Evolutionary conservation across 92 coral and sea anemone species (phyloP).

Genomic region (Phymanthus crucifer): DNA sequence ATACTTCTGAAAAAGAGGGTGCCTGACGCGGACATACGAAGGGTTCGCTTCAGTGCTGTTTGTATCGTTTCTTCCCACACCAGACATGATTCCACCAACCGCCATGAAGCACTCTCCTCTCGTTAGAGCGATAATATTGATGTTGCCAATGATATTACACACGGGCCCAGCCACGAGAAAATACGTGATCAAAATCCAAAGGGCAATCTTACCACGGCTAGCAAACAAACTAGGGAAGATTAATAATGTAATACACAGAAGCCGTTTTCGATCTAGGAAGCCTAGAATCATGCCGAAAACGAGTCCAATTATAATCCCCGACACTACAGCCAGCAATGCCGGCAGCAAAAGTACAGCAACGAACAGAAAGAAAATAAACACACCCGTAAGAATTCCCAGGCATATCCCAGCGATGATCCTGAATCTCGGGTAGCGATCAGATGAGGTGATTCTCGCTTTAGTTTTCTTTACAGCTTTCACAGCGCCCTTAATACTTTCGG

Average conservation of each 20-base stretch:
- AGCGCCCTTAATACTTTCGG: slow-evolving; percentile 79
- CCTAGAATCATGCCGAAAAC: slow-evolving; percentile 73
- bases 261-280: slow-evolving; percentile 77
- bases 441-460: slow-evolving; percentile 59
- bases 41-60: slow-evolving; percentile 1
- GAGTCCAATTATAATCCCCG: slow-evolving; percentile 68
- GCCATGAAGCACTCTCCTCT: slow-evolving; percentile 50
- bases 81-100: slow-evolving; percentile 11
- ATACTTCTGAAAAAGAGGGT: slow-evolving; percentile 42
- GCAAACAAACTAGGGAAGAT: slow-evolving; percentile 87
- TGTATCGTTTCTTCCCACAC: slow-evolving; percentile 9
- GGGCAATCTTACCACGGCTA: slow-evolving; percentile 74
- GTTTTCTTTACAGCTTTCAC: slow-evolving; percentile 69
- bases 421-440: slow-evolving; percentile 69
- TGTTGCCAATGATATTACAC: slow-evolving; percentile 87
- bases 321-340: slow-evolving; percentile 58
- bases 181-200: slow-evolving; percentile 81
- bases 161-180: slow-evolving; percentile 85
- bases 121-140: slow-evolving; percentile 51
- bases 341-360: slow-evolving; percentile 60
- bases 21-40: slow-evolving; percentile 21
- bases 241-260: slow-evolving; percentile 73
- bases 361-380: slow-evolving; percentile 70
- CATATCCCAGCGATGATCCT: slow-evolving; percentile 76
- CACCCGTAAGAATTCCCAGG: slow-evolving; percentile 72